Percentiles rank a stretch among this genome's conserved stretches.
phyloP scores from a whole-genome alignment of 92 coral and sea anemone species.

The Porites divaricata region DNA sequence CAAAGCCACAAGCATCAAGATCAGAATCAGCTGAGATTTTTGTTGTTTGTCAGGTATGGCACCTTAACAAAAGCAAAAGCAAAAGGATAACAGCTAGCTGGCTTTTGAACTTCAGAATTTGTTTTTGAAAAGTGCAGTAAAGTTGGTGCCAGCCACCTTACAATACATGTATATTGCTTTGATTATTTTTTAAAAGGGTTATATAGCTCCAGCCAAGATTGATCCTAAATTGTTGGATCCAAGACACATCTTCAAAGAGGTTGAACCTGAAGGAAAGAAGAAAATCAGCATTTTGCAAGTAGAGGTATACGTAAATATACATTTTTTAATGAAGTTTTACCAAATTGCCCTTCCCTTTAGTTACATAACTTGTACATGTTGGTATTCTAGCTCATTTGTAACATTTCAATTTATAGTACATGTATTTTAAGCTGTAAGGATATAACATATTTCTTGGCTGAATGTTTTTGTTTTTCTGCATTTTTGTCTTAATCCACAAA shows the following conservation, averaged over 20 bases:
- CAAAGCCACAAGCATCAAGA: slow-evolving; percentile 98
- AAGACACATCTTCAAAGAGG: slow-evolving; percentile 92
- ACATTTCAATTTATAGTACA: no score
- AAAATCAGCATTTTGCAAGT: slow-evolving; percentile 79
- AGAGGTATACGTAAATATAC: slow-evolving; percentile 73
- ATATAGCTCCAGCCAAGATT: slow-evolving; percentile 93
- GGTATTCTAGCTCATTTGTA: no score
- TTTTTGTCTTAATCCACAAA: no score
- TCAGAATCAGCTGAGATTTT: slow-evolving; percentile 98
- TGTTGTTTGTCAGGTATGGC: slow-evolving; percentile 93
- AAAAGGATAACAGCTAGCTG: no score
- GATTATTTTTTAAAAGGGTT: slow-evolving; percentile 65
- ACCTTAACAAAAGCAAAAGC: no score
- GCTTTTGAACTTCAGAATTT: no score
- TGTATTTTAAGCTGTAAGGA: no score
- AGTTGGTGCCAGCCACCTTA: no score
- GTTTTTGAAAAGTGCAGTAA: no score
- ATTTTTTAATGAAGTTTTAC: background rate
- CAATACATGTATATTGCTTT: background rate
- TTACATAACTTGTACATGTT: no score
- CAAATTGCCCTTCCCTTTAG: background rate
- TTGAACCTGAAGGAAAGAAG: slow-evolving; percentile 79
- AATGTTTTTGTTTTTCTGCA: no score
- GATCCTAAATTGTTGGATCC: slow-evolving; percentile 95
- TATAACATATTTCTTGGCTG: no score